Conservation (phyloP, 1,140 invertebrate species). For the Amyelois transitella region DNA sequence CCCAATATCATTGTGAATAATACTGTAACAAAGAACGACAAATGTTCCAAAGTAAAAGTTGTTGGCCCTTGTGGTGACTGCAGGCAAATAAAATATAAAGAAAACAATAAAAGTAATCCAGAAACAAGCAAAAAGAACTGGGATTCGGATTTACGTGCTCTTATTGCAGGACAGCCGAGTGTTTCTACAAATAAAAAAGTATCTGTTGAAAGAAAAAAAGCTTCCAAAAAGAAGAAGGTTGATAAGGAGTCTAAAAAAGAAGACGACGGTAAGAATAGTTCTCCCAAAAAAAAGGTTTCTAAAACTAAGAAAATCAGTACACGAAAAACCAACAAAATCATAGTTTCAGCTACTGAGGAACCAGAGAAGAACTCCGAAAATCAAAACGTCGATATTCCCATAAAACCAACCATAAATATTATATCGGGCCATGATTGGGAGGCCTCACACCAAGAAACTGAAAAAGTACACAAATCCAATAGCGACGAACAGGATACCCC, state of each 20-base stretch:
- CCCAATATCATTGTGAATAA: slow-evolving; percentile 10
- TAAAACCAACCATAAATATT: slow-evolving; percentile 49
- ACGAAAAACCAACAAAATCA: slow-evolving; percentile 22
- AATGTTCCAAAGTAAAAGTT: neutral
- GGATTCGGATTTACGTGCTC: slow-evolving; percentile 52
- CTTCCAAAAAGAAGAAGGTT: slow-evolving; percentile 21
- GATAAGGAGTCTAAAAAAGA: slow-evolving; percentile 5
- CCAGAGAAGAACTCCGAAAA: neutral
- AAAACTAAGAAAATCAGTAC: slow-evolving; percentile 26
- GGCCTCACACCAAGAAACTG: slow-evolving; percentile 16
- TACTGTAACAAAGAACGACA: neutral
- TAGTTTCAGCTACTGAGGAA: neutral
- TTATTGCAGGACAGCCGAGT: slow-evolving; percentile 18
- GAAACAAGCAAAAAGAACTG: slow-evolving; percentile 40
- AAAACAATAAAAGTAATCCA: slow-evolving; percentile 22
- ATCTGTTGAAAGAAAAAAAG: slow-evolving; percentile 11
- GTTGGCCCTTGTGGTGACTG: slow-evolving; percentile 16
- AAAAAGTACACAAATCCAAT: slow-evolving; percentile 33
- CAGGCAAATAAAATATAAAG: slow-evolving; percentile 3
- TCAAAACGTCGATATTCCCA: slow-evolving; percentile 6
- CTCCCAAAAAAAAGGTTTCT: slow-evolving; percentile 15
- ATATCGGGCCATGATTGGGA: slow-evolving; percentile 21
- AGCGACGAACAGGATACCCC: slow-evolving; percentile 45
- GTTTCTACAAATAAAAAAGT: slow-evolving; percentile 7
- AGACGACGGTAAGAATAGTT: slow-evolving; percentile 7